Evolutionary conservation across 37 sponge, comb jelly and placozoan genomes (phyloP).

Genomic region (Theonella swinhoei): DNA sequence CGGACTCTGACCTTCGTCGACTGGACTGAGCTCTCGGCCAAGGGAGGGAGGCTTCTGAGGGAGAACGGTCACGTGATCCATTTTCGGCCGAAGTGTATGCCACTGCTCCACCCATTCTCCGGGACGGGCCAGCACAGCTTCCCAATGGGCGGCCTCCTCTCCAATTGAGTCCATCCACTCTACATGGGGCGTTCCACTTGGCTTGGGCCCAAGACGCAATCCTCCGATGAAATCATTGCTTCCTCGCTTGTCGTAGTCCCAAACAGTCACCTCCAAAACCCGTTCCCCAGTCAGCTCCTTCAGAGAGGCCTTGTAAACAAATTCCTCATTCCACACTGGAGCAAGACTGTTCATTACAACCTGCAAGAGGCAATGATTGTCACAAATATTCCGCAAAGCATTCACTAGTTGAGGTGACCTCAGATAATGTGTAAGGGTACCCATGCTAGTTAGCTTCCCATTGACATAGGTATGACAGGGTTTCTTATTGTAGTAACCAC

Average conservation of each 20-base stretch:
- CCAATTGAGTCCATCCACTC: slow-evolving; percentile 59
- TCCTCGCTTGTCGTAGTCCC: slow-evolving; percentile 58
- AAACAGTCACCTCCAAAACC: slow-evolving; percentile 66
- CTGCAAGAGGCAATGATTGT: too few relatives aligned
- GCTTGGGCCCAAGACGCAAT: slow-evolving; percentile 46
- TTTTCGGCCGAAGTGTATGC: slow-evolving; percentile 51
- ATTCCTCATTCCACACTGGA: slow-evolving; percentile 63
- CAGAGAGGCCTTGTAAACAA: slow-evolving; percentile 15
- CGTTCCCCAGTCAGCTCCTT: slow-evolving; percentile 34
- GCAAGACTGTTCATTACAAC: slow-evolving; percentile 40
- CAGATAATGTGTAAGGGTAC: too few relatives aligned
- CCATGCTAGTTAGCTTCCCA: too few relatives aligned
- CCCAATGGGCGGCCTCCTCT: slow-evolving; percentile 65
- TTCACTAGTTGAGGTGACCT: too few relatives aligned
- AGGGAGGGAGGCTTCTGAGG: not conserved
- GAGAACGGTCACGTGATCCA: not conserved
- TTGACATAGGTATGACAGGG: too few relatives aligned
- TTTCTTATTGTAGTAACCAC: too few relatives aligned
- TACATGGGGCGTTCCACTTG: not conserved
- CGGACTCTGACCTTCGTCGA: not conserved
- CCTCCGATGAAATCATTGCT: slow-evolving; percentile 73
- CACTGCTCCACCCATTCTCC: slow-evolving; percentile 72
- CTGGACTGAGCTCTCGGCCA: not conserved
- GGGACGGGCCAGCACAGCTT: slow-evolving; percentile 41
- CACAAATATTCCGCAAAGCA: too few relatives aligned